A percentile compares a stretch with the other conserved stretches of the same genome.
These are phyloP conservation scores for Menidia beryllina DNA, from an alignment of 2,113 vertebrate genomes.

Conservation along the genomic window DNA sequence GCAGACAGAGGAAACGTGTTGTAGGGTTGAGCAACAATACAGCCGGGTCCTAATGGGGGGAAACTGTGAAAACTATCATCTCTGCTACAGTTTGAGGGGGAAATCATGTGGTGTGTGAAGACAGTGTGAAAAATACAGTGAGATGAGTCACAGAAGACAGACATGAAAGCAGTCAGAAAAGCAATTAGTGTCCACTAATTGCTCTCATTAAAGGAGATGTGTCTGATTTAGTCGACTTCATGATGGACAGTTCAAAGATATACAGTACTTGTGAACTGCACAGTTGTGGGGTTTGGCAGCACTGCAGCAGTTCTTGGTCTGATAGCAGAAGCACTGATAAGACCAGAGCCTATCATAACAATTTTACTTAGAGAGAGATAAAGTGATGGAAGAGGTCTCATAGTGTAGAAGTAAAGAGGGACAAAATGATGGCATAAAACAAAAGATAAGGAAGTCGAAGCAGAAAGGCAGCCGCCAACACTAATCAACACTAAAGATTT, in stretches of 20 bases:
- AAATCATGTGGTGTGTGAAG: conserved; percentile 15
- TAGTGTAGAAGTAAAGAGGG: conserved; percentile 13
- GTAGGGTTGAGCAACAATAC: conserved; percentile 14
- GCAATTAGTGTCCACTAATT: conserved; percentile 75
- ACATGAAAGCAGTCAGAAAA: conserved; percentile 54
- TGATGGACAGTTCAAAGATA: conserved; percentile 38
- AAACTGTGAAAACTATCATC: conserved; percentile 30
- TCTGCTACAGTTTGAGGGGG: not conserved
- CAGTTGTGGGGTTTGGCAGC: conserved; percentile 33
- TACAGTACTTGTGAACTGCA: conserved; percentile 27
- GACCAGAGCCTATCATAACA: conserved; percentile 52
- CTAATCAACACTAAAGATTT: not conserved
- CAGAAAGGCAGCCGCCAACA: not conserved
- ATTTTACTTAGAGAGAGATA: conserved; percentile 40
- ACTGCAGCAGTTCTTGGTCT: conserved; percentile 45
- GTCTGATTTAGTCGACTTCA: conserved; percentile 28
- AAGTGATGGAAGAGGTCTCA: not conserved
- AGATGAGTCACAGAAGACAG: not conserved
- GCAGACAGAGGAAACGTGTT: conserved; percentile 14
- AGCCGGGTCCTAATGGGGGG: conserved; percentile 31
- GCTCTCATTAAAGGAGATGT: conserved; percentile 66
- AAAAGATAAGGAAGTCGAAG: conserved; percentile 3
- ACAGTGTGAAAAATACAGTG: conserved; percentile 33
- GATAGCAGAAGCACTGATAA: conserved; percentile 64
- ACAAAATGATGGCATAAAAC: conserved; percentile 15